Evolutionary conservation across 2,113 vertebrate genomes (phyloP), one percentile per base, ranked within the genome.

Genomic region (Brachyhypopomus gauderio): DNA sequence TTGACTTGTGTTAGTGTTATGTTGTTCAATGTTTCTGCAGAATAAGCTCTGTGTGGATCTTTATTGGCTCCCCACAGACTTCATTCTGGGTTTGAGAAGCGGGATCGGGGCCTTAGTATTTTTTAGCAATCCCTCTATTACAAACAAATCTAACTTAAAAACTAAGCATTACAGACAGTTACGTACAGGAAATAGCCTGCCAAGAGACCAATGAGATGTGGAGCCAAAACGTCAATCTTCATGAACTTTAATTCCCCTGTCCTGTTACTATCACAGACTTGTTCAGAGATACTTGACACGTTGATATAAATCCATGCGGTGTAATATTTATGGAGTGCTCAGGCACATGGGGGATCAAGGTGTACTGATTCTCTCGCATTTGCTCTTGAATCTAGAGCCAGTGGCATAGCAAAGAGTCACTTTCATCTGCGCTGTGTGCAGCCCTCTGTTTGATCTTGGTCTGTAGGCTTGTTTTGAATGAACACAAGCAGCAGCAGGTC

Each of bases 381-480:
- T 84, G 74, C 72, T 78, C 63, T 79, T 77, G 48, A 71, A 75
- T 77, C 78, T 62, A 7, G 58, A 38, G 62, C 41, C 69, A 59
- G 64, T 79, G 60, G 67, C 41, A 59, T 25, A 67, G 83, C 72
- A 30, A 59, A 55, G 48, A 45, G 17, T 25, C 71, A 69, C 87
- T 88, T 88, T 88, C 83, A 87, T 86, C 78, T 71, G 17, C 27
- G 17, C 36, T 22, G n/a, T 25, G 22, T 60, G 79, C 27, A n/a
- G 73, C 34, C 59, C 60, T 41, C 55, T 81, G 79, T 88, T 88
- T 88, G 87, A 88, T 88, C 78, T 86, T 58, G 77, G 63, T 60
- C 75, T 86, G 52, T 64, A 86, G 72, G 34, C 79, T 78, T 55
- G 60, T 82, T 81, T 86, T 82, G 83, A 88, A 83, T 72, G 58